Conservation (phyloP, 2,888 invertebrate genomes). For the Ashinkailepas kermadecensis region DNA sequence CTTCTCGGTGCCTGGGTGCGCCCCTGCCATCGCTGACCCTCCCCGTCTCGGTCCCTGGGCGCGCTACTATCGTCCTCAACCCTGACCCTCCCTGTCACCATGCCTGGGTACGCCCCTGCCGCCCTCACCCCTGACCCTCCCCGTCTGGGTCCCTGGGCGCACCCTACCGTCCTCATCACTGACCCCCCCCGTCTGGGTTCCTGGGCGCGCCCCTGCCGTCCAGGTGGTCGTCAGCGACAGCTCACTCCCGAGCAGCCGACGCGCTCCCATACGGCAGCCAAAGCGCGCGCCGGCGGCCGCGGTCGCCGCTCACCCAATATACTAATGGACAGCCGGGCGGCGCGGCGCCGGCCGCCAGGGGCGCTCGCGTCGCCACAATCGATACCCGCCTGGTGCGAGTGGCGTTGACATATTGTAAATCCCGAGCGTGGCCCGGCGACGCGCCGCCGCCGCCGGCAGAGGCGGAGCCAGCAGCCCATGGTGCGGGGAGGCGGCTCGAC, state of each 20-base stretch:
- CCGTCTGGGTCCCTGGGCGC: no score
- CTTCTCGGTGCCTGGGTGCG: no score
- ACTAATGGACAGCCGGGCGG: background rate
- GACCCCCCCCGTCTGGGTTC: background rate
- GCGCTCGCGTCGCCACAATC: background rate
- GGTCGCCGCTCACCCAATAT: background rate
- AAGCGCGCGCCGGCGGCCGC: no score
- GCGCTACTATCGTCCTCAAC: no score
- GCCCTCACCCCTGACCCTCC: no score
- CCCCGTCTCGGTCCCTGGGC: no score
- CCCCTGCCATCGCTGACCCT: no score
- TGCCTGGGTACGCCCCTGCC: no score
- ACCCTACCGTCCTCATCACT: no score
- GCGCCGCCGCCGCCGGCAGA: background rate
- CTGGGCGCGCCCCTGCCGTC: constrained; percentile 2
- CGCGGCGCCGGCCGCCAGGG: constrained; percentile 9
- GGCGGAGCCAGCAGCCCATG: background rate
- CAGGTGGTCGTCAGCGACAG: background rate
- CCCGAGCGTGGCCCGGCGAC: background rate
- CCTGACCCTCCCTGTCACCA: no score
- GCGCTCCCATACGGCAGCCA: no score
- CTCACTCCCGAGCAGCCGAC: background rate
- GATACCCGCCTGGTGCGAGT: background rate
- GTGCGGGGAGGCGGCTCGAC: no score
- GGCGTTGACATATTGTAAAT: constrained; percentile 18